Evolutionary conservation across 2,797 vertebrate genomes (phyloP), one percentile per base, ranked within the genome.

Genomic region (Gadopsis marmoratus): DNA sequence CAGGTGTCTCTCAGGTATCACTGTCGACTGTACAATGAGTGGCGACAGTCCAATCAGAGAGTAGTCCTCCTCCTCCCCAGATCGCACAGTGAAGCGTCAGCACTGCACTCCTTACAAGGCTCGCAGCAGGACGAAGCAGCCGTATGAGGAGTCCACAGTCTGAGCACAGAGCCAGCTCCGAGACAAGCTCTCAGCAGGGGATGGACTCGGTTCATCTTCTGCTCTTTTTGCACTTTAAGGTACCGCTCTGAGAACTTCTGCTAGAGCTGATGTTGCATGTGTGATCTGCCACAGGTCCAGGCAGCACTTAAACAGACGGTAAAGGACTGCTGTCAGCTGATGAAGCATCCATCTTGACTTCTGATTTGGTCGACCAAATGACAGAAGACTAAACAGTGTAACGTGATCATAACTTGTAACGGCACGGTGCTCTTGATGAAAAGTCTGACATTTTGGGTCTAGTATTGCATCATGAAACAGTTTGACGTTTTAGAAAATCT

Each of bases 1-100:
- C 71, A 97, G 97, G 96, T 97, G 86, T 97, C 97, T 54, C 96
- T 97, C 94, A 95, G 96, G 92, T 97, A 97, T 90, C 96, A 97
- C 95, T 97, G 96, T 90, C 95, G 96, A 76, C 86, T 97, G 74
- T 97, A 97, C 89, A 96, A 94, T 0, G 96, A 97, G 90, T 97
- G 97, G 97, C 94, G 94, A 85, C 94, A 81, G 91, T 96, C 96
- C 92, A 97, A 97, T 93, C 96, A 97, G 90, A 94, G 89, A 55
- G 77, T 80, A 2, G 74, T 83, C 51, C 56, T 86, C 51, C 61
- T 78, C 7, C 43, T 80, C 0, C 80, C 77, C 55, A 47, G 45
- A 47, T 59, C 47, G 1, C 70, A 43, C 29, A 13, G 71, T 7
- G 70, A 68, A 4, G 37, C 12, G 2, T 69, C 70, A 11, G 56